Percentiles rank a stretch among this genome's conserved stretches.
phyloP scores from a whole-genome alignment of 2,113 vertebrate genomes.

The Peromyscus polionotus region DNA sequence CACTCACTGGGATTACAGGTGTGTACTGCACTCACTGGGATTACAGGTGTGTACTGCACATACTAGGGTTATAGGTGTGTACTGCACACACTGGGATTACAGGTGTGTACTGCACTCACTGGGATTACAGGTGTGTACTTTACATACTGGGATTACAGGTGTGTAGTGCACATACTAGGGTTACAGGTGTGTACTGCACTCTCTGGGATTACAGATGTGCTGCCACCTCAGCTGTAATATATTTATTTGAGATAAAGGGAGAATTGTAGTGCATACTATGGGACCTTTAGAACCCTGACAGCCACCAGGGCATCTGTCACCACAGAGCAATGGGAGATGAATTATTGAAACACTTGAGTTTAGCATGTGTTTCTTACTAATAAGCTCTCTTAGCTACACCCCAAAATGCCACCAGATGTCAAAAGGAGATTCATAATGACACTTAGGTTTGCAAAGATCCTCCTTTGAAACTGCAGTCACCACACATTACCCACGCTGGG shows the following conservation, averaged over 20 bases:
- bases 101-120: background rate
- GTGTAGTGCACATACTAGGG: too few species aligned
- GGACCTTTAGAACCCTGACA: background rate
- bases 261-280: background rate
- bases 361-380: conserved; percentile 36
- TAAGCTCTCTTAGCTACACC: background rate
- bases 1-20: background rate
- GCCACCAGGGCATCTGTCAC: background rate
- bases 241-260: background rate
- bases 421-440: conserved; percentile 16
- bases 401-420: background rate
- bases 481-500: background rate
- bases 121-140: background rate
- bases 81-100: background rate
- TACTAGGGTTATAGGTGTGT: too few species aligned
- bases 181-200: background rate
- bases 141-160: background rate
- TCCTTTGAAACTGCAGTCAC: conserved; percentile 62
- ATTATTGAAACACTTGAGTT: conserved; percentile 42
- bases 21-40: background rate
- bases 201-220: background rate
- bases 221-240: background rate
- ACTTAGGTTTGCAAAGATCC: background rate
- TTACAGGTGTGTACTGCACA: background rate
- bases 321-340: background rate